Evolutionary conservation across 2,113 vertebrate species (phyloP).

Genomic region (Procavia capensis): DNA sequence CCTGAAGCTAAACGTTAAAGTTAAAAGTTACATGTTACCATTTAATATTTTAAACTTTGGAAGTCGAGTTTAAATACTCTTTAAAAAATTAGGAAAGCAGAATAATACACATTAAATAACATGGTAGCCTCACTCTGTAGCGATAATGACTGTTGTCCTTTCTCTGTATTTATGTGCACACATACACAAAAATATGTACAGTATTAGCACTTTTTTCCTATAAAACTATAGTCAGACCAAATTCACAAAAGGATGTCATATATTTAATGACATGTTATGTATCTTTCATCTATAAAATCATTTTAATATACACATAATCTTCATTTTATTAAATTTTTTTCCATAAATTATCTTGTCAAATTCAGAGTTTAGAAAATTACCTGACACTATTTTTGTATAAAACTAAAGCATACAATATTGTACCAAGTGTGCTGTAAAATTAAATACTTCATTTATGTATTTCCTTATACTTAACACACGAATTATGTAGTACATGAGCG

Average conservation of each 20-base stretch:
- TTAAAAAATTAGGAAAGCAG: background rate
- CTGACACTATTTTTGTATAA: background rate
- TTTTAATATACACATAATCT: background rate
- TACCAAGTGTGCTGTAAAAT: background rate
- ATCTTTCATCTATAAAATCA: background rate
- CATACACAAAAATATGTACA: background rate
- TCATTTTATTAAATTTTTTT: background rate
- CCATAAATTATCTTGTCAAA: background rate
- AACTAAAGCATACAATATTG: background rate
- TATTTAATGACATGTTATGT: background rate
- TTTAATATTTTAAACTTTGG: background rate
- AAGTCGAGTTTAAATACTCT: background rate
- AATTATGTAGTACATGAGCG: background rate
- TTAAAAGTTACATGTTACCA: background rate
- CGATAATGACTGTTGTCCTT: background rate
- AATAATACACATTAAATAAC: background rate
- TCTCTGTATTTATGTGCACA: background rate
- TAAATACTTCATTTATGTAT: background rate
- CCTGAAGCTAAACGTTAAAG: background rate
- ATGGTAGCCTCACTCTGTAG: background rate
- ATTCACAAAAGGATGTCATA: background rate
- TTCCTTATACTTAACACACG: background rate
- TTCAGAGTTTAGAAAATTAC: background rate
- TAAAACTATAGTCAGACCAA: background rate
- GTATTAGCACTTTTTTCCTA: background rate